Evolutionary conservation across 2,888 invertebrate genomes (phyloP).

Genomic region (Homarus gammarus): DNA sequence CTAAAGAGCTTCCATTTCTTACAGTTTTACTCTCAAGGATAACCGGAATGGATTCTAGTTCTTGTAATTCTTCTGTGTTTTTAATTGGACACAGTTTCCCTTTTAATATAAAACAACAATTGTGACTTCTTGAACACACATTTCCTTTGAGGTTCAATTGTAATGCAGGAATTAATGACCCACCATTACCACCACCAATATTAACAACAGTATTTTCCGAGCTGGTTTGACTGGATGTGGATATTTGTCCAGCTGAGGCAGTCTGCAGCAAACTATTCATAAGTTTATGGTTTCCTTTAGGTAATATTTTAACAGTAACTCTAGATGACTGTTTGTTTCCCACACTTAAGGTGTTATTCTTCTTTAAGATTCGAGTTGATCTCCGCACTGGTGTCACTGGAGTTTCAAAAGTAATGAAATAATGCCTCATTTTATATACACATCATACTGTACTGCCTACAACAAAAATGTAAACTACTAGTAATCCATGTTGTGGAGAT

Average conservation of each 20-base stretch:
- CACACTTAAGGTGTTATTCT: background rate
- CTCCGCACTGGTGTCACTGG: constrained; percentile 8
- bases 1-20: background rate
- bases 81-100: background rate
- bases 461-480: no score
- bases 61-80: background rate
- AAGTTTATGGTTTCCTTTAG: no score
- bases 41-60: background rate
- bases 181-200: background rate
- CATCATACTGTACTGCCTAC: no score
- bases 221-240: no score
- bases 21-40: background rate
- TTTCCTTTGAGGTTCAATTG: background rate
- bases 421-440: background rate
- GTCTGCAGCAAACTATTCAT: no score
- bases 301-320: no score
- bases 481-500: no score
- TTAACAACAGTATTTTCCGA: no score
- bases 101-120: background rate
- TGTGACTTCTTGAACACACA: background rate
- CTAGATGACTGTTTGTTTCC: background rate
- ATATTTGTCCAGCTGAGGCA: no score
- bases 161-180: background rate
- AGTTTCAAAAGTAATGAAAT: background rate
- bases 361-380: constrained; percentile 7